These are phyloP conservation scores for Prolemur simus DNA, from an alignment of 2,113 vertebrate genomes.

Conservation along the genomic window DNA sequence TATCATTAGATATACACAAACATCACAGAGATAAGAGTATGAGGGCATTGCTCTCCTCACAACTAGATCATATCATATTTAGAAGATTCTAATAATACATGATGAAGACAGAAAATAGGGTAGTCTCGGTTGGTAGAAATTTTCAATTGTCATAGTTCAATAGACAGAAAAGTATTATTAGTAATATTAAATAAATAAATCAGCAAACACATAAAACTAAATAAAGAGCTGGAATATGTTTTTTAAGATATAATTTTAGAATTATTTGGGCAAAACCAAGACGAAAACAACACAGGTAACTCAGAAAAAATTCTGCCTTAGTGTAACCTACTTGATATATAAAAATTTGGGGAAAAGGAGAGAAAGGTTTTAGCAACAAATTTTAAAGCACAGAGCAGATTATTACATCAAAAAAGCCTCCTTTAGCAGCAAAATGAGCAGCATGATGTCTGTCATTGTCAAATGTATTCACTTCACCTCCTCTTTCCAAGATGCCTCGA, in stretches of 20 bases:
- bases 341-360: background rate
- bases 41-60: background rate
- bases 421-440: slow-evolving; percentile 93
- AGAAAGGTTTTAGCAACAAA: background rate
- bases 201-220: background rate
- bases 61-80: background rate
- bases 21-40: background rate
- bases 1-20: background rate
- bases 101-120: background rate
- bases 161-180: background rate
- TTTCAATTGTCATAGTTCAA: background rate
- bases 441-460: slow-evolving; percentile 88
- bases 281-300: background rate
- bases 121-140: background rate
- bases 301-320: background rate
- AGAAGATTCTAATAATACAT: background rate
- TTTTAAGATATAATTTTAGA: background rate
- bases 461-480: slow-evolving; percentile 86
- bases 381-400: slow-evolving; percentile 44
- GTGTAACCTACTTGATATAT: background rate
- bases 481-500: slow-evolving; percentile 87
- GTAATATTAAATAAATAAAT: background rate
- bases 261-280: slow-evolving; percentile 2
- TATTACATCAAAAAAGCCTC: slow-evolving; percentile 93
- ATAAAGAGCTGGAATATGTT: background rate